These are phyloP conservation scores for Apotomis turbidana DNA, from an alignment of 2,888 invertebrate species.

Conservation along the genomic window DNA sequence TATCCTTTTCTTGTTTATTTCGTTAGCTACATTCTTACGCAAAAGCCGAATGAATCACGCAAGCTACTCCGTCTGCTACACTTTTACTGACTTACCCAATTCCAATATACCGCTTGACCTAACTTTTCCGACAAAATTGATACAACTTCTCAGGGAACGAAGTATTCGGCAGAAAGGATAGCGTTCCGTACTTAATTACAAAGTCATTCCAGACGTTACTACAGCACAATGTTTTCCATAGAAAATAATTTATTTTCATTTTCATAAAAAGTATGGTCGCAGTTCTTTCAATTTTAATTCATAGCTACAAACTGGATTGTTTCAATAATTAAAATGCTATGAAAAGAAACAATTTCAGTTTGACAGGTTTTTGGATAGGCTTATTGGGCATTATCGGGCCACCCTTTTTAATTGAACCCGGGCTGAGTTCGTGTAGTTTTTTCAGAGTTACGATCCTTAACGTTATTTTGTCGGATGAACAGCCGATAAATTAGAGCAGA, in stretches of 20 bases:
- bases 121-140: conserved; percentile 23
- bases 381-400: conserved; percentile 1
- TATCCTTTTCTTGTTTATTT: conserved; percentile 40
- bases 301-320: conserved; percentile 17
- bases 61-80: conserved; percentile 20
- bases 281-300: conserved; percentile 14
- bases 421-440: conserved; percentile 13
- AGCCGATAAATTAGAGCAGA: conserved; percentile 39
- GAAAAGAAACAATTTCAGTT: conserved; percentile 31
- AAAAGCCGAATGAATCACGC: conserved; percentile 37
- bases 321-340: conserved; percentile 32
- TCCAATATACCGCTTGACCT: conserved; percentile 33
- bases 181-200: conserved; percentile 29
- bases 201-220: conserved; percentile 30
- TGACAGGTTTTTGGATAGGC: conserved; percentile 22
- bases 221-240: conserved; percentile 4
- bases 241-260: no score
- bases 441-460: conserved; percentile 21
- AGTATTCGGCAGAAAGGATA: background rate
- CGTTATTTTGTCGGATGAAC: conserved; percentile 33
- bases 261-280: conserved; percentile 8
- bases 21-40: conserved; percentile 27
- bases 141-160: conserved; percentile 19
- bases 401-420: conserved; percentile 24
- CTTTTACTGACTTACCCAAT: conserved; percentile 35